Evolutionary conservation across 2,797 vertebrate species (phyloP).

Genomic region (Picus viridis): DNA sequence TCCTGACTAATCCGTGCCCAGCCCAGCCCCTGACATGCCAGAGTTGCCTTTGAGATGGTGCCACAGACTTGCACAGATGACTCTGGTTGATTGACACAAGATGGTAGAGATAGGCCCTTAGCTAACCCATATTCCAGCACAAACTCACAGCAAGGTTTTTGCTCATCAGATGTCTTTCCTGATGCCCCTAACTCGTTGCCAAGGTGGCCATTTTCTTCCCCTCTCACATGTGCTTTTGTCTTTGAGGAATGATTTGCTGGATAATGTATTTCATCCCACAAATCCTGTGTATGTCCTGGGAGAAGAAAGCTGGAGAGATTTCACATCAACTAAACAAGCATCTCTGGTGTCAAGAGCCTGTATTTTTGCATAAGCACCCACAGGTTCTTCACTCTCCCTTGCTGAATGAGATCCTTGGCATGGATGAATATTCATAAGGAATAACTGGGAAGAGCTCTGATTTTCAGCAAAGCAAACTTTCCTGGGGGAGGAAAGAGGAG

Average conservation of each 20-base stretch:
- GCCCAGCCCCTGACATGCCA: constrained; percentile 9
- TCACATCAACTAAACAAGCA: constrained; percentile 19
- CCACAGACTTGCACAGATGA: background rate
- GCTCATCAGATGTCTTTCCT: background rate
- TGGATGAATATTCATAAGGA: constrained; percentile 39
- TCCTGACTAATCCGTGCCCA: constrained; percentile 23
- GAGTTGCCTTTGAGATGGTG: background rate
- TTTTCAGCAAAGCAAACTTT: constrained; percentile 26
- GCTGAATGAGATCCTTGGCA: constrained; percentile 1
- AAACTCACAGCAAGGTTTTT: background rate
- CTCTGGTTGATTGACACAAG: background rate
- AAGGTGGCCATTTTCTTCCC: constrained; percentile 6
- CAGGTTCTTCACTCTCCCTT: constrained; percentile 3
- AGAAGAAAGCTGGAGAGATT: constrained; percentile 19
- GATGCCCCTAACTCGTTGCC: background rate
- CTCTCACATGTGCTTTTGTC: background rate
- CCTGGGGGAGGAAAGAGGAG: constrained; percentile 24
- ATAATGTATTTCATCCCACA: background rate
- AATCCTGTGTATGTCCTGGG: background rate
- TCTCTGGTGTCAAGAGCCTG: constrained; percentile 28
- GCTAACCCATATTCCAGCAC: background rate
- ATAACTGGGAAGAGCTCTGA: constrained; percentile 15
- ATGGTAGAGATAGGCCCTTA: background rate
- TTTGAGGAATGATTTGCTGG: constrained; percentile 6
- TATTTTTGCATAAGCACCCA: constrained; percentile 45